Percentiles rank a stretch among this genome's conserved stretches.
Conservation (phyloP, 2,113 vertebrate species). For the Megatriorchis doriae region DNA sequence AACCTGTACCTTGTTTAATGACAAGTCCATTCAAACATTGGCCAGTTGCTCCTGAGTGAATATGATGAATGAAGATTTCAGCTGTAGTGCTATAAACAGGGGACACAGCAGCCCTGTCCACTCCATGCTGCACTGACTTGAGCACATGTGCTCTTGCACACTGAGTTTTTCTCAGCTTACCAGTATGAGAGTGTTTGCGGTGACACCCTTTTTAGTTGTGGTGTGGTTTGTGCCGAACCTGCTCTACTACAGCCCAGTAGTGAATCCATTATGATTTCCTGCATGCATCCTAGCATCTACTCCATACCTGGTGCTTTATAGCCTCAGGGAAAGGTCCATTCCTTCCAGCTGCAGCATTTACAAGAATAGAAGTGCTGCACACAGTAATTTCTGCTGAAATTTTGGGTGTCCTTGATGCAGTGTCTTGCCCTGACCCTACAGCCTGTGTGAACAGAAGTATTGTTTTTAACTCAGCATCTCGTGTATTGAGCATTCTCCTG, state of each 20-base stretch:
- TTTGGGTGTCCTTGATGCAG: neutral
- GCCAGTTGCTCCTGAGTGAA: neutral
- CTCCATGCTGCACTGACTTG: neutral
- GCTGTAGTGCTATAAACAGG: neutral
- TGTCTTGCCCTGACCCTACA: neutral
- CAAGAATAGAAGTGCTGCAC: neutral
- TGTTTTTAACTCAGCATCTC: neutral
- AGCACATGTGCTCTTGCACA: neutral
- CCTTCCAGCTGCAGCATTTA: neutral
- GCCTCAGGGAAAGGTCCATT: neutral
- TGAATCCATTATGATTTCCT: neutral
- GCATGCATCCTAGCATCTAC: neutral
- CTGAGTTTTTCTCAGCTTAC: neutral
- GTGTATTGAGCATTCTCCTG: neutral
- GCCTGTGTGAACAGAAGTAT: neutral
- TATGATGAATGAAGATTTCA: neutral
- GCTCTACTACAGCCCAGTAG: neutral
- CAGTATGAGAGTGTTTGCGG: neutral
- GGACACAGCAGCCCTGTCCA: neutral
- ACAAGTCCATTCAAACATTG: neutral
- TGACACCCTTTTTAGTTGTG: neutral
- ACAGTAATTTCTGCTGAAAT: neutral
- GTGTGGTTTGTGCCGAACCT: neutral
- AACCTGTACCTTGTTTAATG: neutral
- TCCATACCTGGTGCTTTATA: neutral